phyloP scores from a whole-genome alignment of 2,888 invertebrate species.

The Altica lythri region DNA sequence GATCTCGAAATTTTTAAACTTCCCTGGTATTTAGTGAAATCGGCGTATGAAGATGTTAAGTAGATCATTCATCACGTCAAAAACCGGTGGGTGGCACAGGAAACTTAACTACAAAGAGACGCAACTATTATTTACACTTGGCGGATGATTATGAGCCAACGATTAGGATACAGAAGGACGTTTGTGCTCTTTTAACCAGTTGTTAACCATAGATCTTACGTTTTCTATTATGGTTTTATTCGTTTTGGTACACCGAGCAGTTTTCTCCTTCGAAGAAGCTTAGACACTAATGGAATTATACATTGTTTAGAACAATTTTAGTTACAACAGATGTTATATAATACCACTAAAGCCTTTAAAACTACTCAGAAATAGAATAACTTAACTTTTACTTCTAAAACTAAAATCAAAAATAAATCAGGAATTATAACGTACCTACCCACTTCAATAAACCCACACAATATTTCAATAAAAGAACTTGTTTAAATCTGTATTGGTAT shows the following conservation, averaged over 20 bases:
- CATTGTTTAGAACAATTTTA: conserved; percentile 9
- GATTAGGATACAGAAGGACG: conserved; percentile 32
- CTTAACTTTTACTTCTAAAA: too few species aligned
- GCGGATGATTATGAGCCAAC: conserved; percentile 38
- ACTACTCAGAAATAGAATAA: too few species aligned
- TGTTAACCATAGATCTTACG: conserved; percentile 38
- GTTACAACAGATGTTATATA: neutral
- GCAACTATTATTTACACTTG: conserved; percentile 44
- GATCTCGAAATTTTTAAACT: neutral
- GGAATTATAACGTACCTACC: too few species aligned
- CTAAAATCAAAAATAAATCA: too few species aligned
- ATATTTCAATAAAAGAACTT: too few species aligned
- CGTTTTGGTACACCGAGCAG: conserved; percentile 18
- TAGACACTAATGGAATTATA: conserved; percentile 4
- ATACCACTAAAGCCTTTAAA: too few species aligned
- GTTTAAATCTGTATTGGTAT: too few species aligned
- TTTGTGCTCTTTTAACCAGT: conserved; percentile 39
- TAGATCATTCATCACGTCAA: conserved; percentile 55
- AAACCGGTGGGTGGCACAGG: conserved; percentile 54
- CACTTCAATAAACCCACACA: too few species aligned
- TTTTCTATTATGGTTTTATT: conserved; percentile 27
- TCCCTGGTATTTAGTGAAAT: conserved; percentile 23
- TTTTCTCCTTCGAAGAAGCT: conserved; percentile 2
- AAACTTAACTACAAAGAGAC: conserved; percentile 48
- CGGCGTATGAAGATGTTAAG: conserved; percentile 44